Base-by-base conservation (phyloP, 2,113 vertebrate genomes). In the Geococcyx californianus region DNA sequence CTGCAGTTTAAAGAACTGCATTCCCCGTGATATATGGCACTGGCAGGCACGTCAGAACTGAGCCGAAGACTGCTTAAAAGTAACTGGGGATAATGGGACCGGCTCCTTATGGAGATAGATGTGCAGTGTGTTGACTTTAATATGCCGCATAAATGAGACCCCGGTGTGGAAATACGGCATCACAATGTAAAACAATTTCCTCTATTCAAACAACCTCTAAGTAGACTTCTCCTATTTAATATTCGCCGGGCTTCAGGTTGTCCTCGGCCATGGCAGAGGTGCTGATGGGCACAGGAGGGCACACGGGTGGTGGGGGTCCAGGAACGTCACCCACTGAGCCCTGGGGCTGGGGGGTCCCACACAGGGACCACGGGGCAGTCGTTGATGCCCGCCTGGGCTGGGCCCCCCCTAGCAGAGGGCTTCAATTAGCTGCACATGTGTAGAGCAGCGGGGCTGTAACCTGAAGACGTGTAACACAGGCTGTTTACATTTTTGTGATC, bases 71-170 rank as follows among this genome's bases (percentile, higher is more conserved):
- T 87, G 94, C 95, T 96, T 96, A 95, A 95, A 97, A 97, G 94
- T 96, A 97, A 95, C 94, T 82, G 94, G 92, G 87, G 94, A 96
- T 95, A 96, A 97, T 97, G 93, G 94, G 90, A 92, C 93, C 5
- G 7, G 94, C 92, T 94, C 84, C 94, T 97, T 97, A 96, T 93
- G 95, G 97, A 97, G 96, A 97, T 95, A 81, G 95, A 97, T 96
- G 96, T 89, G 95, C 89, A 13, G n/a, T 72, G 78, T 92, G 94
- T 93, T 96, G 92, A 93, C 95, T 96, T 97, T 97, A 97, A 97
- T 95, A 95, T n/a, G 88, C 90, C 44, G 94, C 92, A 93, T 94
- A 97, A 96, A 97, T 95, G 95, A 97, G 95, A 95, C 90, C 90
- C 93, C 59, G 28, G 95, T 92, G 95, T 96, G 94, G 95, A 97